These are phyloP conservation scores for Micronycteris hirsuta DNA, from an alignment of 2,113 vertebrate species.

Conservation along the genomic window DNA sequence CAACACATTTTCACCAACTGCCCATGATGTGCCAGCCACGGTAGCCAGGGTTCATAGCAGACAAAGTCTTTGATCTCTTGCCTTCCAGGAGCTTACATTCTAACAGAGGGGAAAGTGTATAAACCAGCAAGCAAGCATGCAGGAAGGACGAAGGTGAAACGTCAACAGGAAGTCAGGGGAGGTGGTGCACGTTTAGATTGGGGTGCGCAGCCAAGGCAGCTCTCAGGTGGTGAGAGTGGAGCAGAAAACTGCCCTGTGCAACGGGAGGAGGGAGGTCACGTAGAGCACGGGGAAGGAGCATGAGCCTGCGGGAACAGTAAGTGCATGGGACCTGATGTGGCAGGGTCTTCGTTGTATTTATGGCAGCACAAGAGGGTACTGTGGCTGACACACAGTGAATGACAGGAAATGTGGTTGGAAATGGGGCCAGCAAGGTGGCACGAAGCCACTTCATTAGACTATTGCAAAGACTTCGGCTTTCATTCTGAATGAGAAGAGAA, in stretches of 20 bases:
- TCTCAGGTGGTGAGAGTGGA: no score
- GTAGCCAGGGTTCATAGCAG: neutral
- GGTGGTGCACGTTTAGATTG: neutral
- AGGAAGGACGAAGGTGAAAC: neutral
- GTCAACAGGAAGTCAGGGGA: neutral
- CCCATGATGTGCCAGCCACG: neutral
- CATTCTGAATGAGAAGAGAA: neutral
- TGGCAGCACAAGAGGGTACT: neutral
- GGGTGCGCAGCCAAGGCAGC: neutral
- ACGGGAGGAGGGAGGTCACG: neutral
- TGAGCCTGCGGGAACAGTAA: neutral
- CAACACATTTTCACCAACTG: neutral
- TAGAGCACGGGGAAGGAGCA: neutral
- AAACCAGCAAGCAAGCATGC: neutral
- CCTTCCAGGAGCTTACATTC: neutral
- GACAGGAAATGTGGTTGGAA: neutral
- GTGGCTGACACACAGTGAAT: neutral
- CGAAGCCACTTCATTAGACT: neutral
- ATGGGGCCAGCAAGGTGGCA: neutral
- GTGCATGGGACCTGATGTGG: neutral
- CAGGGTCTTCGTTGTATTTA: neutral
- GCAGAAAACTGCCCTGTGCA: neutral
- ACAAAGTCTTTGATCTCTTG: neutral
- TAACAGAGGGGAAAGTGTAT: neutral
- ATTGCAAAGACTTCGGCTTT: neutral